Base-by-base conservation (phyloP, 2,797 vertebrate genomes). In the Thalassophryne amazonica region DNA sequence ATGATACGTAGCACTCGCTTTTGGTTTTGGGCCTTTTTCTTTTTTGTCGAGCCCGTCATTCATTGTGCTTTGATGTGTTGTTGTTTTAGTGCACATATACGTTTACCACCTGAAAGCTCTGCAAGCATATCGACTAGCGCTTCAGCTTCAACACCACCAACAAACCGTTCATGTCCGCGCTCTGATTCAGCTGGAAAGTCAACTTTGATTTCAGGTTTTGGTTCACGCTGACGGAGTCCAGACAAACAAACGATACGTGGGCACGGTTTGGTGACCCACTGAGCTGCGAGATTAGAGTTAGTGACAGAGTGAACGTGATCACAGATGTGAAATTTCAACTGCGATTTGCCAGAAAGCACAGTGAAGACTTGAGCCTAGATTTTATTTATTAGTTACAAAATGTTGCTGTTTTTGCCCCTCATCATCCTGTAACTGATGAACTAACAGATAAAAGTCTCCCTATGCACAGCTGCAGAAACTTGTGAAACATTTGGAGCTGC, bases 1-100 rank as follows among this genome's bases (percentile, higher is more conserved):
- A 73, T 61, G 48, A 55, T 29, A 49, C 48, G 53, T 35, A 48
- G 49, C 60, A 35, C 37, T 35, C 11, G 34, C 31, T 67, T 60
- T 45, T 21, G 11, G 31, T 65, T 41, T 16, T 7, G 15, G 14
- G 9, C 4, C 33, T 14, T 35, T 32, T 29, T 7, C 23, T 11
- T 15, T 28, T 49, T 17, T 30, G 12, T 4, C 21, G 30, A 16
- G 11, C 6, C 27, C 32, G 10, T 33, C 23, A 50, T 34, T 40
- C 54, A 60, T 45, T 35, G 25, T 65, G 35, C 22, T 61, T 34
- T 41, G 7, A 7, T 25, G 25, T 11, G 24, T 14, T 4, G 35
- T 53, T n/a, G 23, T 36, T 18, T 25, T 2, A 21, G 18, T 12
- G 19, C 39, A 28, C 41, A n/a, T 43, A 29, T 17, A 57, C 13